Base-by-base conservation (phyloP, 2,888 invertebrate genomes). In the Octonoba sinensis region DNA sequence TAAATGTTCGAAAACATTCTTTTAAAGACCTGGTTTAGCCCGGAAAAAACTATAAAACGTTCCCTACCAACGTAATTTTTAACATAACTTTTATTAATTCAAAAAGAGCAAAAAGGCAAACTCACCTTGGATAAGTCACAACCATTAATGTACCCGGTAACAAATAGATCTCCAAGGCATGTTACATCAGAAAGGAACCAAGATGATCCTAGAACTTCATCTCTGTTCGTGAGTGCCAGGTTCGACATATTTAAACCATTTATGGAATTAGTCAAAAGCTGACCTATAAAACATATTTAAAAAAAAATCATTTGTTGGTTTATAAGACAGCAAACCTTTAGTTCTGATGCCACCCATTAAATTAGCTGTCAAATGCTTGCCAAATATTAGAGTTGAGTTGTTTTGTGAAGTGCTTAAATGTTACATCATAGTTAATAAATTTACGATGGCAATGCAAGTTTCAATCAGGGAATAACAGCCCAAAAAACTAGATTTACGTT, bases 141-240 rank as follows among this genome's bases (percentile, higher is more conserved):
- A 15, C 57, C 75, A 62, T 82, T 76, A 15, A 72, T 1, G 0
- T 71, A 56, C 16, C 82, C 82, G 18, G n/a, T 65, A 18, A 82
- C 51, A 6, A 64, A 65, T n/a, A 75, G 11, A 65, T 70, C 47
- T 3, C 54, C 44, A 20, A 20, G 20, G 1, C 47, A 27, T 13
- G 51, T 3, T 3, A 27, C 47, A 24, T 51, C 44, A 11, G 64
- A 56, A 15, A 65, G 47, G 0, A 75, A 36, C 24, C 18, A 73
- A 8, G 54, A 20, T 8, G 20, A 6, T 2, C 24, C 67, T 11
- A 73, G 36, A 11, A 16, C 46, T 69, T 79, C 73, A 36, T 73
- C 49, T 20, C 72, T 44, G 3, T 54, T 27, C 12, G 27, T 44
- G 54, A 44, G 54, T 3, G 64, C 69, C n/a, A 76, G 24, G 44